A percentile compares a stretch with the other conserved stretches of the same genome.
phyloP scores from a whole-genome alignment of 2,888 invertebrate species.

The Galeruca laticollis region DNA sequence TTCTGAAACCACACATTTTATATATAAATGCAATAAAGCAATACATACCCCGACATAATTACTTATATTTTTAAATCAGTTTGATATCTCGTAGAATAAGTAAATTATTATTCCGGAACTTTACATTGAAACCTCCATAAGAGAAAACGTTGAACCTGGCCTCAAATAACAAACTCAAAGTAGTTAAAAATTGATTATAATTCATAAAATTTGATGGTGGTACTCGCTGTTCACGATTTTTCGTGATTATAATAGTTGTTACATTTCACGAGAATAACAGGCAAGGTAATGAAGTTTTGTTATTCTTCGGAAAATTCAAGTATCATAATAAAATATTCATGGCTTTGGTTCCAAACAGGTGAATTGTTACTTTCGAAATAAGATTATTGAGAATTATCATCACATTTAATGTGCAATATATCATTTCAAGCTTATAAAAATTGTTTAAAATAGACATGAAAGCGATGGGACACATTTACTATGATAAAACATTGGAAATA shows the following conservation, averaged over 20 bases:
- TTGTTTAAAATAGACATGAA: not conserved
- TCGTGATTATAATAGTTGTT: slow-evolving; percentile 34
- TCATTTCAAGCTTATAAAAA: not conserved
- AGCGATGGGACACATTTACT: no score
- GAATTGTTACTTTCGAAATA: not conserved
- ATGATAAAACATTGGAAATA: slow-evolving; percentile 2
- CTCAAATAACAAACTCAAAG: slow-evolving; percentile 18
- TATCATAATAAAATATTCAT: not conserved
- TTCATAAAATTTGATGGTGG: slow-evolving; percentile 28
- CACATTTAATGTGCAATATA: not conserved
- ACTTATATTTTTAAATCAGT: no score
- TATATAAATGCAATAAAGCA: no score
- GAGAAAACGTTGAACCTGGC: no score
- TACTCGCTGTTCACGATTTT: slow-evolving; percentile 30
- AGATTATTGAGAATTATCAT: not conserved
- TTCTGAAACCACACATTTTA: no score
- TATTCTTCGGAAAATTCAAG: not conserved
- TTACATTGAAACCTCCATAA: no score
- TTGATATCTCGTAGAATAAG: no score
- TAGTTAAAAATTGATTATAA: slow-evolving; percentile 25
- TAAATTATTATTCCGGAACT: no score
- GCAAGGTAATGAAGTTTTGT: slow-evolving; percentile 1
- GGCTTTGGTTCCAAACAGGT: not conserved
- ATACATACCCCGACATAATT: no score
- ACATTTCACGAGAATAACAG: slow-evolving; percentile 28